Base-by-base conservation (phyloP, 2,888 invertebrate species). In the Nomada flava region DNA sequence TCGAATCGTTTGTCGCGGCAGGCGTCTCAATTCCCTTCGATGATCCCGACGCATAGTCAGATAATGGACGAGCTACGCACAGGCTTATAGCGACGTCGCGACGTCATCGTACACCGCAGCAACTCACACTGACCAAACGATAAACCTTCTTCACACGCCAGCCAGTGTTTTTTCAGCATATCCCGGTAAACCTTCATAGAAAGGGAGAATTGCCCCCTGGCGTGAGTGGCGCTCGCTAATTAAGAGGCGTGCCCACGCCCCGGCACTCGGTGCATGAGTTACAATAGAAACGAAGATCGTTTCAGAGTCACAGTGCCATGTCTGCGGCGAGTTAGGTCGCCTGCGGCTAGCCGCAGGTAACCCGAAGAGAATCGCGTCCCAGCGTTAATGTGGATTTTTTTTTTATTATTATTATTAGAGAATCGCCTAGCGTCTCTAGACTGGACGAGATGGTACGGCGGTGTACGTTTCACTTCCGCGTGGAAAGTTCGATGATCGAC, bases 401-500 rank as follows among this genome's bases (percentile, higher is more conserved):
- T 36, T 36, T 7, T 7, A 36, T 36, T 7, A 36, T 29, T 29
- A 29, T 36, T 83, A 78, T 75, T 78, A 75, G 82, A 78, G 44
- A 20, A 52, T 23, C 44, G 65, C 23, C 44, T 60, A 13, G 2
- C 36, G 42, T 13, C 62, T 1, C 20, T 15, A 20, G 57, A 9
- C 59, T 53, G 57, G 76, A 63, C 18, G 69, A 55, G 42, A 55
- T 15, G 72, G 60, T 47, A 13, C 69, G 73, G 23, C 76, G 79
- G 83, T 83, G 78, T 77, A 74, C 65, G 72, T 68, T 83, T 84
- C 84, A 70, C 82, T 85, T 85, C 84, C 85, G 85, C 84, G 85
- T 85, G 78, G 78, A 84, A 85, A 85, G 84, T 81, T 77, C 82
- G 82, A 76, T 79, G 82, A 79, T 79, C 84, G 83, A 84, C 83